Evolutionary conservation across 35 echinoderm and acorn worm genomes (phyloP).

Genomic region (Stichopus chloronotus): DNA sequence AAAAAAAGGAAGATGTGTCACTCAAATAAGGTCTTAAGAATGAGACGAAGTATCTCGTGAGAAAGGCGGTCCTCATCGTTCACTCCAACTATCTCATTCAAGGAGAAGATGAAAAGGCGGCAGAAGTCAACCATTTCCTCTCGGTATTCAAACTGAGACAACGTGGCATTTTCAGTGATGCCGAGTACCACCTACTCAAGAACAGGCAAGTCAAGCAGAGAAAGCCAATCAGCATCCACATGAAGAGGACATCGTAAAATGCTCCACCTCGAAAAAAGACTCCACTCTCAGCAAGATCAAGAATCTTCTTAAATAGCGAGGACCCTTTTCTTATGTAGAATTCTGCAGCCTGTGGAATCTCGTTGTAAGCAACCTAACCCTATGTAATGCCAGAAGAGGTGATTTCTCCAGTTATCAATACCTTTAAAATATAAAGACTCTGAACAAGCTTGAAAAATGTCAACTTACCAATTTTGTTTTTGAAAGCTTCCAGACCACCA

Average conservation of each 20-base stretch:
- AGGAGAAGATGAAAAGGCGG: neutral
- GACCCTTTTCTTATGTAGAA: neutral
- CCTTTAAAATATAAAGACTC: no score
- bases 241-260: slow-evolving; percentile 33
- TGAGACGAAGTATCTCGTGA: neutral
- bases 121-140: neutral
- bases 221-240: neutral
- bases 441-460: no score
- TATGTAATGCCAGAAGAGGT: slow-evolving; percentile 61
- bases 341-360: slow-evolving; percentile 20
- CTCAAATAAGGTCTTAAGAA: neutral
- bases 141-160: neutral
- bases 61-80: neutral
- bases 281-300: neutral
- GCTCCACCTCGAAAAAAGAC: no score
- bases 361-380: slow-evolving; percentile 13
- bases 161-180: neutral
- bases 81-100: neutral
- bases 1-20: neutral
- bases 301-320: neutral
- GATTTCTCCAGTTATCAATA: no score
- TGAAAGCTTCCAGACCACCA: no score
- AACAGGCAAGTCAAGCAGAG: neutral
- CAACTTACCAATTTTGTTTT: no score
- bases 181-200: neutral